These are phyloP conservation scores for Nixonia krombeini DNA, from an alignment of 1,140 invertebrate genomes.

Conservation along the genomic window DNA sequence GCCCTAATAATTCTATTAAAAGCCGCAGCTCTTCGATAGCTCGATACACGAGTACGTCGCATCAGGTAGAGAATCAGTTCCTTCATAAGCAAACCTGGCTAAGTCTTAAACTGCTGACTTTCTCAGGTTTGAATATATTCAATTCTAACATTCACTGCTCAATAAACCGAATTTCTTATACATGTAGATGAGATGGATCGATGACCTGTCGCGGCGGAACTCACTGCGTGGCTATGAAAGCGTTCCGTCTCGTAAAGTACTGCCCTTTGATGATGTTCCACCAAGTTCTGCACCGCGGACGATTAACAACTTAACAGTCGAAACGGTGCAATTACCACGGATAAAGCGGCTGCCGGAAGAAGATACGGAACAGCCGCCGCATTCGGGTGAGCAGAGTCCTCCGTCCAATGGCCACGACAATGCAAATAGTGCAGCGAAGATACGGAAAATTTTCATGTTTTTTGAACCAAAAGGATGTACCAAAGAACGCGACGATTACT, in stretches of 20 bases:
- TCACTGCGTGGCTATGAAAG: conserved; percentile 66
- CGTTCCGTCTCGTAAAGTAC: conserved; percentile 57
- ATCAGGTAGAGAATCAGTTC: conserved; percentile 52
- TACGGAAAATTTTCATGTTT: conserved; percentile 78
- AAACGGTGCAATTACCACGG: conserved; percentile 63
- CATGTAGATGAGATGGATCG: conserved; percentile 70
- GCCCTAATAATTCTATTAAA: conserved; percentile 81
- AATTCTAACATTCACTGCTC: too few relatives aligned
- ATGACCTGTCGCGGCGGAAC: conserved; percentile 66
- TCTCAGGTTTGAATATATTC: too few relatives aligned
- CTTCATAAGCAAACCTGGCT: too few relatives aligned
- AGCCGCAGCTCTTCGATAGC: conserved; percentile 61
- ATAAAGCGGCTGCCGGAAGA: conserved; percentile 67
- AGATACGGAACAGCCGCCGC: conserved; percentile 45
- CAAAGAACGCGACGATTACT: conserved; percentile 88
- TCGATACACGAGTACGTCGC: conserved; percentile 59
- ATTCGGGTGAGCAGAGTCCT: conserved; percentile 56
- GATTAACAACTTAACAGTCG: conserved; percentile 68
- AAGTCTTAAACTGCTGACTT: too few relatives aligned
- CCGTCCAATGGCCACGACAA: conserved; percentile 61
- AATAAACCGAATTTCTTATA: not conserved
- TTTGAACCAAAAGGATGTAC: conserved; percentile 85
- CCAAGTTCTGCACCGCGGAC: conserved; percentile 64
- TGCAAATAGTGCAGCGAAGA: conserved; percentile 63
- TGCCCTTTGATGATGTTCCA: conserved; percentile 57